Evolutionary conservation across 1,140 invertebrate species (phyloP), one percentile per base, ranked within the genome.

Genomic region (Cepaea nemoralis): DNA sequence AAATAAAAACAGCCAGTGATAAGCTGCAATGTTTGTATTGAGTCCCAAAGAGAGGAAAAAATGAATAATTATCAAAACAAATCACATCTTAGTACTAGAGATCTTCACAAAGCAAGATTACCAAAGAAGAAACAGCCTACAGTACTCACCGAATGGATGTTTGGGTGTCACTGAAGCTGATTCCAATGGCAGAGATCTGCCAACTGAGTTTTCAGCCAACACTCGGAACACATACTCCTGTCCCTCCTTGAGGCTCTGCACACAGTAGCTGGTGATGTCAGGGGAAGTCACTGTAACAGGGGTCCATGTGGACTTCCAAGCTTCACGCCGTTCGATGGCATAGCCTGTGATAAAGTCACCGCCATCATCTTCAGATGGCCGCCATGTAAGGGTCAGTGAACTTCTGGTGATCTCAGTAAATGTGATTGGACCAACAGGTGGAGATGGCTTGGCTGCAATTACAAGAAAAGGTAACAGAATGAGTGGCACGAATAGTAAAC

Each of bases 181-280:
- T 93, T 86, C 97, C 95, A 87, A 97, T 2, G 98, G 95, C 85
- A 98, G 96, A 35, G 97, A 98, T 77, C 96, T 93, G 37, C 99
- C 99, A 90, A 99, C 98, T 6, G 98, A 95, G 91, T 99, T 99
- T 91, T 99, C 94, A 0, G 98, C 98, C 89, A 95, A 97, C 0
- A 99, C 95, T 71, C 98, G 92, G 94, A 99, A 99, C 86, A 98
- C 93, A 88, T 99, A 99, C 91, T 99, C 97, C 88, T 98, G 97
- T 66, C 84, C 86, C 79, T 98, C 96, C 77, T 95, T 94, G 39
- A 99, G 92, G 88, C 87, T 88, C 31, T 87, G 84, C 0, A 89
- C 84, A 66, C 83, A 83, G 76, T 83, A 85, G 50, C 81, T 83
- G 39, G 80, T 84, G 40, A 85, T 84, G 40, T 84, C 81, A 27